Conservation (phyloP, 2,888 invertebrate genomes). For the Hoplodrina blanda region DNA sequence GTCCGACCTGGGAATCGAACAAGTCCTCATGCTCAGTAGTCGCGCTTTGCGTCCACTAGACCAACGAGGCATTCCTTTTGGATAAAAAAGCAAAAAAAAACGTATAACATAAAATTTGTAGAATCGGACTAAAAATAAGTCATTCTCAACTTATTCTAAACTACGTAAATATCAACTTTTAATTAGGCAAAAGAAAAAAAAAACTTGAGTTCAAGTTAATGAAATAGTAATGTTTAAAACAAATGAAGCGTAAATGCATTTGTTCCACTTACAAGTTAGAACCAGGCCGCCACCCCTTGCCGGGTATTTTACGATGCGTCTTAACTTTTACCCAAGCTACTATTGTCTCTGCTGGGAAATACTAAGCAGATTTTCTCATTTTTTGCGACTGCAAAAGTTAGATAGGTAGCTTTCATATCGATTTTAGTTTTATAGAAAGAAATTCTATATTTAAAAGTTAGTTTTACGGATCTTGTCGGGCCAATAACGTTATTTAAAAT, state of each 20-base stretch:
- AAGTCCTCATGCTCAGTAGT: no score
- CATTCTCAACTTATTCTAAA: conserved; percentile 3
- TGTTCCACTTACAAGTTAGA: conserved; percentile 44
- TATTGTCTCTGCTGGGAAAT: conserved; percentile 36
- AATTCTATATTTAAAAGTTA: background rate
- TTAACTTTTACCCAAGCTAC: conserved; percentile 4
- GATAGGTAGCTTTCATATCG: background rate
- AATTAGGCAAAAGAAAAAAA: conserved; percentile 18
- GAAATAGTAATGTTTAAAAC: conserved; percentile 33
- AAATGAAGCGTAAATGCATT: conserved; percentile 50
- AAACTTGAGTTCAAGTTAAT: conserved; percentile 33
- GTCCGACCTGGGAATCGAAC: no score
- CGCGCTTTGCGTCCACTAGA: no score
- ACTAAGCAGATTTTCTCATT: background rate
- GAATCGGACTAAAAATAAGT: conserved; percentile 11
- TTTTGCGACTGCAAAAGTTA: background rate
- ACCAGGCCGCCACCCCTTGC: conserved; percentile 29
- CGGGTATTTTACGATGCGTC: conserved; percentile 30
- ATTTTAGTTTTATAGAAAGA: conserved; percentile 5
- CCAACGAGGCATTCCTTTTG: no score
- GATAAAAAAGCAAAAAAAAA: no score
- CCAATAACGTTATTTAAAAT: background rate
- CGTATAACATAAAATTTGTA: no score
- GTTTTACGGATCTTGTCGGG: background rate
- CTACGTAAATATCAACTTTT: conserved; percentile 24